Base-by-base conservation (phyloP, 2,888 invertebrate species). In the Drosophila recens region DNA sequence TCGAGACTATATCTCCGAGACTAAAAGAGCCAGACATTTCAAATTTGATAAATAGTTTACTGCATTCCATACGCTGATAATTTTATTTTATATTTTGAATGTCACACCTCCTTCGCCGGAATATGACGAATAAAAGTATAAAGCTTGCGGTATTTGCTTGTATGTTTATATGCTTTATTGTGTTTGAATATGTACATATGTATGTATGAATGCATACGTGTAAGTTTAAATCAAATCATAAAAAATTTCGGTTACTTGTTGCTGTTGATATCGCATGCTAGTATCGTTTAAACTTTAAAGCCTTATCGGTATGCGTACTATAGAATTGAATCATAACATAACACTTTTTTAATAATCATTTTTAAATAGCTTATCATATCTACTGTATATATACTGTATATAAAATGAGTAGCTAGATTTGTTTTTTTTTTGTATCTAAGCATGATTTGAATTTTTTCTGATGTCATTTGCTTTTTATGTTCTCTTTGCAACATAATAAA, bases 301-400 rank as follows among this genome's bases (percentile, higher is more conserved):
- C 23, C 51, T 62, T 75, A 75, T 71, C 58, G 23, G 13, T 2
- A 13, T 65, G 30, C 61, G 11, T 45, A 13, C 34, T 2, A 11
- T 11, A 6, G 36, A 57, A 45, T 43, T 23, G 10, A 34, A 20
- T 45, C 45, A 45, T 13, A 53, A 23, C n/a, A n/a, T 13, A 10
- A 11, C 13, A 15, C 17, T 51, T 8, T 34, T 46, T 46, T 30
- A n/a, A 20, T 17, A 17, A 23, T 4, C 8, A 27, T 46, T 40
- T 38, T 23, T 49, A 9, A 4, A 2, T n/a, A 40, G 17, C 56
- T 69, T 61, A 59, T 73, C 69, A 42, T 59, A 56, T 51, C 30
- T 59, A 46, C n/a, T 4, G n/a, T 23, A 23, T 23, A 23, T 27
- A 6, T 27, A 27, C 5, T 17, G 23, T 38, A 34, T 43, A 34